phyloP scores from a whole-genome alignment of 1,140 invertebrate genomes.

The Heliconius melpomene region DNA sequence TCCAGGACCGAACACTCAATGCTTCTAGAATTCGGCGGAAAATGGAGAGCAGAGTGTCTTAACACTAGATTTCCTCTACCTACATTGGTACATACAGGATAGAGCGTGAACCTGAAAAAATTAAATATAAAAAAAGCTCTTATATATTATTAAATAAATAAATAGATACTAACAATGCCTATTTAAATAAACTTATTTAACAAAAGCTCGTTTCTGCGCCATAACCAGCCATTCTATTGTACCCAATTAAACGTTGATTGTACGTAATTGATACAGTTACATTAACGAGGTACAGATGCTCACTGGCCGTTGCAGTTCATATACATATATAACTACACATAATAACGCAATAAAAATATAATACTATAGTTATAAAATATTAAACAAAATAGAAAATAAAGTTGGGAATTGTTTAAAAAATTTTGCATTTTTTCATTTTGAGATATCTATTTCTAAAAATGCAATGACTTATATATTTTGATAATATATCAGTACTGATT shows the following conservation, averaged over 20 bases:
- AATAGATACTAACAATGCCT: neutral
- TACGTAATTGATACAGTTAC: slow-evolving; percentile 54
- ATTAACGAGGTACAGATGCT: slow-evolving; percentile 36
- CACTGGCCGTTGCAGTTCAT: slow-evolving; percentile 25
- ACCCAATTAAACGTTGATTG: slow-evolving; percentile 40
- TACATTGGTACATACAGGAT: too few species aligned
- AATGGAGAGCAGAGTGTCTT: too few species aligned
- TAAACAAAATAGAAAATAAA: neutral
- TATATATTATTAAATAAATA: neutral
- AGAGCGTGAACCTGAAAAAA: too few species aligned
- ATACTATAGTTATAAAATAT: neutral
- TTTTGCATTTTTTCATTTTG: too few species aligned
- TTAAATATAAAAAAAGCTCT: neutral
- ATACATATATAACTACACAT: neutral
- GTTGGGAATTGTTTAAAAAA: too few species aligned
- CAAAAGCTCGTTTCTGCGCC: slow-evolving; percentile 23
- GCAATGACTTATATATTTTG: too few species aligned
- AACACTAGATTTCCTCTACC: too few species aligned
- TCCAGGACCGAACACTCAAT: too few species aligned
- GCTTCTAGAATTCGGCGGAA: too few species aligned
- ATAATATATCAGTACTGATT: too few species aligned
- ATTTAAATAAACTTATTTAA: slow-evolving; percentile 17
- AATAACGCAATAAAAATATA: neutral
- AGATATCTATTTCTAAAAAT: too few species aligned
- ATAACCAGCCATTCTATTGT: slow-evolving; percentile 69